These are phyloP conservation scores for Clistopyga incitator DNA, from an alignment of 2,888 invertebrate genomes.

Conservation along the genomic window DNA sequence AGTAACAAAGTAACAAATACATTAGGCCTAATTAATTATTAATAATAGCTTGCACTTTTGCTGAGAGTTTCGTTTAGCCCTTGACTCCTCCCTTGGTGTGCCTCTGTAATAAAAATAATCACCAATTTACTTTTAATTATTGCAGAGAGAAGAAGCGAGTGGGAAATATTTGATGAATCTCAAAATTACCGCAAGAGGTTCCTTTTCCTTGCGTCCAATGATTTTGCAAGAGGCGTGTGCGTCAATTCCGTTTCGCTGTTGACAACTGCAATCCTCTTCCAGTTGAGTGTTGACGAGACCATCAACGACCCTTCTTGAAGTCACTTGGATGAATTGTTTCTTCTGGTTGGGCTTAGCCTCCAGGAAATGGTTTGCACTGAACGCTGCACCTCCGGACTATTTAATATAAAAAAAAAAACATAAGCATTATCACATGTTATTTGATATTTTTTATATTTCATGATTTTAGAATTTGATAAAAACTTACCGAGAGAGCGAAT, in stretches of 20 bases:
- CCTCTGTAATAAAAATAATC: constrained; percentile 74
- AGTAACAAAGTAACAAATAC: constrained; percentile 75
- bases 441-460: no score
- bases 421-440: background rate
- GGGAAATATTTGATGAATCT: background rate
- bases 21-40: constrained; percentile 73
- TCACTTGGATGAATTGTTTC: constrained; percentile 87
- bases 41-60: constrained; percentile 65
- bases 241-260: constrained; percentile 74
- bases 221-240: constrained; percentile 81
- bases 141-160: constrained; percentile 1
- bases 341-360: constrained; percentile 86
- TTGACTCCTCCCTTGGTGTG: constrained; percentile 72
- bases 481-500: constrained; percentile 87
- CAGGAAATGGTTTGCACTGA: constrained; percentile 87
- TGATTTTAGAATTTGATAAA: background rate
- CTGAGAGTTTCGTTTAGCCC: constrained; percentile 64
- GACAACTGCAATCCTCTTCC: constrained; percentile 82
- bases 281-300: constrained; percentile 78
- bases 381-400: constrained; percentile 88
- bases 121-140: background rate
- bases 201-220: constrained; percentile 79
- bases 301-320: constrained; percentile 80
- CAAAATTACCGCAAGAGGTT: constrained; percentile 72
- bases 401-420: constrained; percentile 69